Base-by-base conservation (phyloP, 2,797 vertebrate genomes). In the Urophycis tenuis region DNA sequence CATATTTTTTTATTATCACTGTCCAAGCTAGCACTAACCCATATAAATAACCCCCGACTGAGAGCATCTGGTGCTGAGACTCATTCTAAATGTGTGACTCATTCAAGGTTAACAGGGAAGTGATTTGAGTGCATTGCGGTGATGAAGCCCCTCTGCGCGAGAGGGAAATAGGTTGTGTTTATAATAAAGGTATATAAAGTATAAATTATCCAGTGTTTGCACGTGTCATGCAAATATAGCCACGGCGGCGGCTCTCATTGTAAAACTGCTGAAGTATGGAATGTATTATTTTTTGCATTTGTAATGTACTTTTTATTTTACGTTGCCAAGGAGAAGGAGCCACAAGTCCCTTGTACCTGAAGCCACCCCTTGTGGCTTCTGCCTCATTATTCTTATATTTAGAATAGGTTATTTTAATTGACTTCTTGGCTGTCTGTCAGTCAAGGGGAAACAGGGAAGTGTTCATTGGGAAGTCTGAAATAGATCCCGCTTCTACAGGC, bases 401-500 rank as follows among this genome's bases (percentile, higher is more conserved):
- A 60, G 53, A 60, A 60, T 60, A 9, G 22, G 53, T 60, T 60
- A n/a, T 60, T 60, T n/a, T n/a, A 60, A 60, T 60, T 60, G 53
- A 60, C 53, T 60, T 25, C n/a, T 3, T 60, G 53, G 53, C 53
- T 11, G 8, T 60, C 53, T 60, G 53, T 60, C 53, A 60, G 53
- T 60, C 53, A 60, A 60, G 53, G n/a, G n/a, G 53, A 60, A 25
- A n/a, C 53, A 60, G 53, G 22, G n/a, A n/a, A 60, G 53, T n/a
- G 22, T 60, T n/a, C 22, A 25, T 3, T 19, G 29, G 29, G 67
- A 70, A 32, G 12, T 32, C 29, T 70, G 32, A 70, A 70, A 81
- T 77, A 78, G 71, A 80, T 69, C 78, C 39, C 1, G 67, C 14
- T 22, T 75, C 74, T 3, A 17, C 84, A 25, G 53, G 53, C 79